phyloP scores from a whole-genome alignment of 2,113 vertebrate species.

The Xiphorhynchus elegans region DNA sequence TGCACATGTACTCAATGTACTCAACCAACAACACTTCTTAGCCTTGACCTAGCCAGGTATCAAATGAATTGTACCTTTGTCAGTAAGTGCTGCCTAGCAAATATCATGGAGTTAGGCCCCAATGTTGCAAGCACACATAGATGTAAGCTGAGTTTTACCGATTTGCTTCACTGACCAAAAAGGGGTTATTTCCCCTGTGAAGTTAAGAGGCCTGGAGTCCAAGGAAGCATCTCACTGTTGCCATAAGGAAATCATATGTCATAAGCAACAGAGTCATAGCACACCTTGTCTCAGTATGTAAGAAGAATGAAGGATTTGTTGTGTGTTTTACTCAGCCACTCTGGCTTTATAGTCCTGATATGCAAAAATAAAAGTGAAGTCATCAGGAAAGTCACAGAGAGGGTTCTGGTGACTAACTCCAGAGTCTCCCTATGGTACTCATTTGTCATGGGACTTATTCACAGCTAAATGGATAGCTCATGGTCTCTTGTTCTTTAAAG shows the following conservation, averaged over 20 bases:
- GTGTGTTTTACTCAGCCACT: background rate
- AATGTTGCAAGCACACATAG: rapidly evolving
- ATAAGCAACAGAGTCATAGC: background rate
- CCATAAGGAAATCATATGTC: background rate
- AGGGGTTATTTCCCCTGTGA: background rate
- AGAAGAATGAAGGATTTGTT: background rate
- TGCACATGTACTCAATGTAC: rapidly evolving
- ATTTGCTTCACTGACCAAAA: background rate
- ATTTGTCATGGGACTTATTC: background rate
- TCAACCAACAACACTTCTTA: background rate
- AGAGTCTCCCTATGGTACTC: background rate
- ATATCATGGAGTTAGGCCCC: rapidly evolving
- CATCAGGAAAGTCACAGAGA: background rate
- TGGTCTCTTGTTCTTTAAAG: background rate
- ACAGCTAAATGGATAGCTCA: background rate
- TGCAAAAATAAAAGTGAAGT: background rate
- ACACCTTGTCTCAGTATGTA: background rate
- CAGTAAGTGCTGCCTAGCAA: background rate
- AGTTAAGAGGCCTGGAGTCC: background rate
- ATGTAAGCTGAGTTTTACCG: background rate
- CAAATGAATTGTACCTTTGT: background rate
- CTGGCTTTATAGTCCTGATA: background rate
- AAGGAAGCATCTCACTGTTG: background rate
- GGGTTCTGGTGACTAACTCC: background rate
- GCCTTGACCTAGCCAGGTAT: background rate